phyloP scores from a whole-genome alignment of 2,888 invertebrate species.

The Parnassius apollo region DNA sequence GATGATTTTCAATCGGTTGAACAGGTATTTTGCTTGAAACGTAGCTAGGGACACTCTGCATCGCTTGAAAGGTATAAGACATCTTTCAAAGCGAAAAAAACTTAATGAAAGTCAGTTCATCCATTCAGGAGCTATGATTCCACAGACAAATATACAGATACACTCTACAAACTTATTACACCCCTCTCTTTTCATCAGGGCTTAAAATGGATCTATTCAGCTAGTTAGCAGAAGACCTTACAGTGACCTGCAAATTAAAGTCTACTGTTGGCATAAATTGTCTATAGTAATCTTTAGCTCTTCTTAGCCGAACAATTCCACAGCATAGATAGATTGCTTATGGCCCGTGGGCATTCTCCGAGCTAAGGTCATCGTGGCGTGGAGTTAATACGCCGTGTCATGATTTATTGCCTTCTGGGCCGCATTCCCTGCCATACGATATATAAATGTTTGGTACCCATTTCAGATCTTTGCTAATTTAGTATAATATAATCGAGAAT shows the following conservation, averaged over 20 bases:
- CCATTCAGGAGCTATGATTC: too few species aligned
- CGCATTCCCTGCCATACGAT: constrained; percentile 28
- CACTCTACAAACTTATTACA: too few species aligned
- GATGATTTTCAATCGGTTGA: too few species aligned
- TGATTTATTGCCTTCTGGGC: constrained; percentile 39
- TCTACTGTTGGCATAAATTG: neutral
- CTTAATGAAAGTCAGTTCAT: too few species aligned
- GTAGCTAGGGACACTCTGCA: too few species aligned
- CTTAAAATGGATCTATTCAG: too few species aligned
- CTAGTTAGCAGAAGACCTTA: too few species aligned
- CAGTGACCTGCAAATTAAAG: neutral
- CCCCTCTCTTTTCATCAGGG: too few species aligned
- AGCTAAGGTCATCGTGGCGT: constrained; percentile 37
- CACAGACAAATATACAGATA: too few species aligned
- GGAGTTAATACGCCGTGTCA: constrained; percentile 38
- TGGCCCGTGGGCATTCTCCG: constrained; percentile 31
- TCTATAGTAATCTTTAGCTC: neutral
- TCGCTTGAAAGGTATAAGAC: too few species aligned
- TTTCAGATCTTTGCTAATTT: neutral
- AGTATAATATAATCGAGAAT: neutral
- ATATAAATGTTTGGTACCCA: constrained; percentile 6
- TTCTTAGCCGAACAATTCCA: neutral
- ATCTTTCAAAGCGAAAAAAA: too few species aligned
- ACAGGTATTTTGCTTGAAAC: too few species aligned
- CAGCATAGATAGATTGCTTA: constrained; percentile 15